Percentiles rank a stretch among this genome's conserved stretches.
These are phyloP conservation scores for Gastrophryne carolinensis DNA, from an alignment of 2,797 vertebrate genomes.

Conservation along the genomic window DNA sequence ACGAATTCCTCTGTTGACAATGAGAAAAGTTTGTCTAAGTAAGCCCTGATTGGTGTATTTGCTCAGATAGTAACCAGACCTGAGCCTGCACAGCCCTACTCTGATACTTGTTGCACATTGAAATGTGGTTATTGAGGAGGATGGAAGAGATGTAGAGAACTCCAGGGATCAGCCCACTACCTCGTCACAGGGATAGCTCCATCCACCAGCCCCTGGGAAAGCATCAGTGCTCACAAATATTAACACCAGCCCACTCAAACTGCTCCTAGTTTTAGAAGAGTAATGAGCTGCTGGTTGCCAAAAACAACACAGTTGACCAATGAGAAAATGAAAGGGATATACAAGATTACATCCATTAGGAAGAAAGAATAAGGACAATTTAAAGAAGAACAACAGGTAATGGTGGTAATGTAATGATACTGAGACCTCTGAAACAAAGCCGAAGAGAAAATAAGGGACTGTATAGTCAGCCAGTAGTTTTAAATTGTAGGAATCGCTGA, in stretches of 20 bases:
- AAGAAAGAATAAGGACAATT: neutral
- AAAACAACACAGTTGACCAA: neutral
- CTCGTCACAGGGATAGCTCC: constrained; percentile 66
- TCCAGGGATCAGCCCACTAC: constrained; percentile 65
- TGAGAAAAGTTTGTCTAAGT: constrained; percentile 51
- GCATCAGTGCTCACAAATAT: constrained; percentile 16
- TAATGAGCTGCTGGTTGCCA: neutral
- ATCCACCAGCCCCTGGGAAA: constrained; percentile 61
- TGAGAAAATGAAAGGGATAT: neutral
- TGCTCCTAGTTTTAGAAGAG: neutral
- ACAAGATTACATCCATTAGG: neutral
- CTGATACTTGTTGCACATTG: constrained; percentile 55
- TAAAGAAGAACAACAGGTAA: neutral
- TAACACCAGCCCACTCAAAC: neutral
- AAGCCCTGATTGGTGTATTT: constrained; percentile 16
- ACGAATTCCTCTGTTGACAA: constrained; percentile 47
- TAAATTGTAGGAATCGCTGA: too few relatives aligned
- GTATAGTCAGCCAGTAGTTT: too few relatives aligned
- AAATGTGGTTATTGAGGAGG: constrained; percentile 53
- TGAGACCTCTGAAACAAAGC: too few relatives aligned
- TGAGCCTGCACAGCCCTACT: constrained; percentile 15
- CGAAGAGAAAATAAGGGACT: too few relatives aligned
- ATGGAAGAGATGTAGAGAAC: constrained; percentile 42
- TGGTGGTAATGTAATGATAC: neutral
- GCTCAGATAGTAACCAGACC: neutral